Conservation (phyloP, 1,140 invertebrate genomes). For the Panagrolaimus sp. region DNA sequence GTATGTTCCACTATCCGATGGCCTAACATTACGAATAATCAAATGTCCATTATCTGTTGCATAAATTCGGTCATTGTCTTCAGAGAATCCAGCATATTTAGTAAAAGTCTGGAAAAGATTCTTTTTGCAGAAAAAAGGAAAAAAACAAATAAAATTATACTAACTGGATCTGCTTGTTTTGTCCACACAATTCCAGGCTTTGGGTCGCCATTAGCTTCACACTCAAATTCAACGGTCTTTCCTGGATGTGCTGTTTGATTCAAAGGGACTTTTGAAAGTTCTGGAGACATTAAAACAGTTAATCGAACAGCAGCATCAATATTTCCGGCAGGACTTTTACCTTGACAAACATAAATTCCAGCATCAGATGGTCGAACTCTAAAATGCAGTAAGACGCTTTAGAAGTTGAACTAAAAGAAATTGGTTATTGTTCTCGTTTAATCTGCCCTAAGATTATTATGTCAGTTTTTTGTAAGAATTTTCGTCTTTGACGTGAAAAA, state of each 20-base stretch:
- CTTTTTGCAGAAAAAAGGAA: background rate
- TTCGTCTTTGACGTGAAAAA: no score
- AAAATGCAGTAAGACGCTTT: no score
- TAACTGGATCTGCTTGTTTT: conserved; percentile 9
- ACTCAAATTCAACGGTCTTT: conserved; percentile 9
- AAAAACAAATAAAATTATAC: background rate
- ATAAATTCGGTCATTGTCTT: conserved; percentile 8
- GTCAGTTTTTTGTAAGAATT: no score
- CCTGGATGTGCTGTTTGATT: background rate
- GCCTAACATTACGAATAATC: background rate
- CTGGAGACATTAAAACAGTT: background rate
- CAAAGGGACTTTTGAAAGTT: background rate
- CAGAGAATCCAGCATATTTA: conserved; percentile 8
- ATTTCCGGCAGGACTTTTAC: conserved; percentile 4
- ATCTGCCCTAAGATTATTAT: no score
- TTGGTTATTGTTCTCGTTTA: no score
- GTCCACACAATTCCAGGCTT: conserved; percentile 11
- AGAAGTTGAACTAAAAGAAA: no score
- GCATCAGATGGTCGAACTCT: conserved; percentile 2
- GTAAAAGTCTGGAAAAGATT: conserved; percentile 1
- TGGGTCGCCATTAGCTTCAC: background rate
- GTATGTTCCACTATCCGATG: background rate
- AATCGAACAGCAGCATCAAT: conserved; percentile 5
- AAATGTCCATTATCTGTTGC: conserved; percentile 11
- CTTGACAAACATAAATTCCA: conserved; percentile 9